These are phyloP conservation scores for Doris montereyensis DNA, from an alignment of 2,888 invertebrate genomes.

Conservation along the genomic window DNA sequence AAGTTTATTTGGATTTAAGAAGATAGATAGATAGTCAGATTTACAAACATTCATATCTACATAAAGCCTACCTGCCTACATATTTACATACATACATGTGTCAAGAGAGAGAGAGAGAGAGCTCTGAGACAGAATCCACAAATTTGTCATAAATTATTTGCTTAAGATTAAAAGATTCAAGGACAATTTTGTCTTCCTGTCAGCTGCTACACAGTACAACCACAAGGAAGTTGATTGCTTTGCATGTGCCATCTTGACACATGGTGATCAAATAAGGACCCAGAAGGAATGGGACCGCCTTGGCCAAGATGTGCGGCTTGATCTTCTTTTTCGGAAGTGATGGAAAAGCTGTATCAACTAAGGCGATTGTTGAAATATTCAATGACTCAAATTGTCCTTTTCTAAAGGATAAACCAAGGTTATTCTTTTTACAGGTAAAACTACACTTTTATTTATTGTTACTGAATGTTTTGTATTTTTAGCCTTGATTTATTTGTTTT, in stretches of 20 bases:
- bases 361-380: conserved; percentile 77
- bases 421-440: conserved; percentile 82
- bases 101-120: too few species aligned
- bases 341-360: conserved; percentile 46
- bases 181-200: neutral
- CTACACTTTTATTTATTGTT: too few species aligned
- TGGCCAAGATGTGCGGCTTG: conserved; percentile 78
- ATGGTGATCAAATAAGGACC: conserved; percentile 84
- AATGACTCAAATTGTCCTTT: conserved; percentile 82
- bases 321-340: conserved; percentile 53
- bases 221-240: conserved; percentile 88
- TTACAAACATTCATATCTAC: too few species aligned
- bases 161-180: too few species aligned
- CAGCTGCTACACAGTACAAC: conserved; percentile 81
- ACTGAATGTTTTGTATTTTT: too few species aligned
- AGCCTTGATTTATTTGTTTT: too few species aligned
- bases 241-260: conserved; percentile 86
- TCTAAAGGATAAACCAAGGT: conserved; percentile 87
- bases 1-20: too few species aligned
- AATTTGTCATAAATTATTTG: too few species aligned
- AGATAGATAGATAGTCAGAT: too few species aligned
- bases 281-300: conserved; percentile 74
- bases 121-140: too few species aligned
- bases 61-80: too few species aligned
- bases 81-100: too few species aligned